These are phyloP conservation scores for Drosophila greeni DNA, from an alignment of 2,888 invertebrate species.

Conservation along the genomic window DNA sequence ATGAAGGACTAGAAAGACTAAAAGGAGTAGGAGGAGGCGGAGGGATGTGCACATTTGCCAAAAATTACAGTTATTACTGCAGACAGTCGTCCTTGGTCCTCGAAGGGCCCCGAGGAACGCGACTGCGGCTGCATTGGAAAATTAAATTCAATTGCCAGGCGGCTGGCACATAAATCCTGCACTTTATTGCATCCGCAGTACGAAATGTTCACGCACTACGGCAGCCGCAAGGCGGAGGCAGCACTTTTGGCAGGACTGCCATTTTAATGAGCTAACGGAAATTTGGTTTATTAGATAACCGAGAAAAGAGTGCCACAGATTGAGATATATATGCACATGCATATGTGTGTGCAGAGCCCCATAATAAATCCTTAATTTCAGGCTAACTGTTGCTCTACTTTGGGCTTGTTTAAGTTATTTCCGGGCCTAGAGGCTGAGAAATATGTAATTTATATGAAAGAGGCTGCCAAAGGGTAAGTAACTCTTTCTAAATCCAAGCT, in stretches of 20 bases:
- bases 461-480: not conserved
- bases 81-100: constrained; percentile 54
- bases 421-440: not conserved
- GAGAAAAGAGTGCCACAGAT: constrained; percentile 6
- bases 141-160: constrained; percentile 72
- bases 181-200: constrained; percentile 72
- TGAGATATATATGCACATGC: constrained; percentile 11
- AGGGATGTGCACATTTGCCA: constrained; percentile 57
- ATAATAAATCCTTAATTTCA: not conserved
- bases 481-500: not conserved
- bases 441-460: not conserved
- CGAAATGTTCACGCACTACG: constrained; percentile 58
- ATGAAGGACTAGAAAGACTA: not conserved
- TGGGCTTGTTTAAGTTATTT: not conserved
- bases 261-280: constrained; percentile 65
- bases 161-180: constrained; percentile 68
- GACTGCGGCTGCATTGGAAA: constrained; percentile 58
- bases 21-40: not conserved
- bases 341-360: not conserved
- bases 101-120: constrained; percentile 37
- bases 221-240: constrained; percentile 20
- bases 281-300: constrained; percentile 59
- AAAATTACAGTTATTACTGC: constrained; percentile 74
- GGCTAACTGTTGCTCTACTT: not conserved
- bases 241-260: constrained; percentile 21